A percentile compares a stretch with the other conserved stretches of the same genome.
Conservation (phyloP, 2,888 invertebrate species). For the Ethmia dodecea region DNA sequence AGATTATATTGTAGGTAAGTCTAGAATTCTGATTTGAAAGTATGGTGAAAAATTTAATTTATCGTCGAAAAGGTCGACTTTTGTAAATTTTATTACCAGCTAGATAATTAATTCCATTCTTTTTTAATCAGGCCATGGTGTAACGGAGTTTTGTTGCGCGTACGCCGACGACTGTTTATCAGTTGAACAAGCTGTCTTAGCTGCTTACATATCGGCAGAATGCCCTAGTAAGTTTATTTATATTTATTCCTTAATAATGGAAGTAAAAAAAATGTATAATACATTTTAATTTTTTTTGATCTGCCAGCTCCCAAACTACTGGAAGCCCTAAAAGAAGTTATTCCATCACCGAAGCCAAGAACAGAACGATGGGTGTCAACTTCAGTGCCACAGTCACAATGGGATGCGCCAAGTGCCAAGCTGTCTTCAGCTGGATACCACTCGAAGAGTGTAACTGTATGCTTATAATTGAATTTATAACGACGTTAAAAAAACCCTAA, state of each 20-base stretch:
- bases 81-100: background rate
- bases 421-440: no score
- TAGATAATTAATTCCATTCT: background rate
- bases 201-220: background rate
- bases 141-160: slow-evolving; percentile 91
- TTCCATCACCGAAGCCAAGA: background rate
- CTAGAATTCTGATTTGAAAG: background rate
- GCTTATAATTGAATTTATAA: no score
- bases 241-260: background rate
- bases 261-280: background rate
- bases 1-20: slow-evolving; percentile 22
- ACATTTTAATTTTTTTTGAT: background rate
- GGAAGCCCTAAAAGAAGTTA: no score
- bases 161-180: slow-evolving; percentile 91
- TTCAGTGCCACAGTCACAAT: background rate
- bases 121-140: slow-evolving; percentile 31
- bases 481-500: no score
- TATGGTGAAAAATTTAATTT: background rate
- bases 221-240: background rate
- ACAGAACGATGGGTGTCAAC: background rate
- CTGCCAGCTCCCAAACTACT: no score
- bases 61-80: background rate
- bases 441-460: no score
- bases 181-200: slow-evolving; percentile 83
- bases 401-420: no score